Evolutionary conservation across 2,888 invertebrate genomes (phyloP), one percentile per base, ranked within the genome.

Genomic region (Theristus sp.): DNA sequence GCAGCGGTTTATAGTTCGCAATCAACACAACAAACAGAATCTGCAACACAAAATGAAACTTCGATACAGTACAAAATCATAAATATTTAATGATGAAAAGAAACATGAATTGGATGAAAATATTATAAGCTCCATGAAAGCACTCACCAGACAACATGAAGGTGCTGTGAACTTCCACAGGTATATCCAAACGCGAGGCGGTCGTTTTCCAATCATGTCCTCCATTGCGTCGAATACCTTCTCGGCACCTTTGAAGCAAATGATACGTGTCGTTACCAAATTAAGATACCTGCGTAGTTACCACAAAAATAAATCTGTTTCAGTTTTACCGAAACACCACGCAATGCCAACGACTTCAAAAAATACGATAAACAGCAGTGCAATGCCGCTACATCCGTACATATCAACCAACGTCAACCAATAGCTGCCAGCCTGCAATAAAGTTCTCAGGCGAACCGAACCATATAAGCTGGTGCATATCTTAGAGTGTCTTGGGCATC

Each of bases 151-250:
- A 68, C 87, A 81, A 76, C 87, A 86, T 49, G 84, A 80, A 0
- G 88, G 88, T 72, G 86, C 86, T 67, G 87, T 86, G 71, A 84
- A 86, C 49, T 83, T 83, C 88, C 87, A 88, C 74, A 86, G 86
- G 59, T 84, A 79, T 56, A 84, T 79, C 87, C 87, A 87, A 77
- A 86, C 87, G 67, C 83, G 74, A 0, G 84, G 85, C 0, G 87
- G 87, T 61, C 80, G 78, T 68, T 83, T 81, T 0, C 87, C 87
- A 65, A 87, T 79, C 87, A 88, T 88, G 70, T 81, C 82, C 71
- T 83, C 81, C 60, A 88, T 83, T 73, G 88, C 87, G 29, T 81
- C 78, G 0, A 85, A 84, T 76, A 87, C 86, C 63, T 83, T 78
- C 38, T 79, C 75, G 1, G 79, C 80, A 3, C 64, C 64, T 67